phyloP scores from a whole-genome alignment of 1,140 invertebrate species.

The Hylyphantes graminicola region DNA sequence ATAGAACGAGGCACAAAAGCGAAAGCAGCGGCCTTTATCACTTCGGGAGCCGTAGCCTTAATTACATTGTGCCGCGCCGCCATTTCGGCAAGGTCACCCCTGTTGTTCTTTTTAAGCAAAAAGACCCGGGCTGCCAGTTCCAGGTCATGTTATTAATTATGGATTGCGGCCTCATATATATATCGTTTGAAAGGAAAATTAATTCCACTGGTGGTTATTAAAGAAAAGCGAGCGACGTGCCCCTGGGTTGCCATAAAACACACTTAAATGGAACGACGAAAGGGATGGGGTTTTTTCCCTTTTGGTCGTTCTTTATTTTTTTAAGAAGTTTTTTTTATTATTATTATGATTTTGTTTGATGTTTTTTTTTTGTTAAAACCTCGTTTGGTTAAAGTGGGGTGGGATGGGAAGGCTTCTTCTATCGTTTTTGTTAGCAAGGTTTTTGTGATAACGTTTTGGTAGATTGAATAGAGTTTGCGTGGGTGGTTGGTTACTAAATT shows the following conservation, averaged over 20 bases:
- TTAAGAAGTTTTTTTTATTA: background rate
- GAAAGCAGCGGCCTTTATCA: slow-evolving; percentile 37
- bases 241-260: slow-evolving; percentile 44
- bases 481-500: too few species aligned
- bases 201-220: slow-evolving; percentile 53
- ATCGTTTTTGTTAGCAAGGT: too few species aligned
- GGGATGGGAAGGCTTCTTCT: background rate
- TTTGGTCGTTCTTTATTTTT: background rate
- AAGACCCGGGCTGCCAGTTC: slow-evolving; percentile 19
- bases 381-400: background rate
- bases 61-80: slow-evolving; percentile 31
- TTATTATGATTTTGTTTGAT: slow-evolving; percentile 1
- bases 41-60: slow-evolving; percentile 26
- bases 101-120: slow-evolving; percentile 14
- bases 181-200: slow-evolving; percentile 31
- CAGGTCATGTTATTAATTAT: slow-evolving; percentile 48
- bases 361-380: slow-evolving; percentile 2
- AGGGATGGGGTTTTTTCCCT: background rate
- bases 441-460: too few species aligned
- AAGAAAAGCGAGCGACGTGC: slow-evolving; percentile 29
- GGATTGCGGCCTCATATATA: slow-evolving; percentile 29
- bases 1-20: slow-evolving; percentile 17
- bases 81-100: slow-evolving; percentile 18
- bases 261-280: slow-evolving; percentile 25
- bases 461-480: too few species aligned